Conservation (phyloP, 2,888 invertebrate species). For the Polymixis lichenea region DNA sequence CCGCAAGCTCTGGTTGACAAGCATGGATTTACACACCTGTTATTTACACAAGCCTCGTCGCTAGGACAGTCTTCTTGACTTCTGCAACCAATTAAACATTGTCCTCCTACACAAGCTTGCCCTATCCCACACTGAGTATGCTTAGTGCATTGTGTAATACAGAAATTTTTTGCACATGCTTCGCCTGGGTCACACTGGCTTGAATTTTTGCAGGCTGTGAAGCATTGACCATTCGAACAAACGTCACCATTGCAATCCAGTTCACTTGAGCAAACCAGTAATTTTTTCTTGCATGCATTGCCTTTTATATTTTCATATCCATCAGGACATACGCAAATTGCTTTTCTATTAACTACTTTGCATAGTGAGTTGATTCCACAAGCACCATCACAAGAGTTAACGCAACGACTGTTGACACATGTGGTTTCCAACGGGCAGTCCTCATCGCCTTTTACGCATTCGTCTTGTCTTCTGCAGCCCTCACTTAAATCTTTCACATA, state of each 20-base stretch:
- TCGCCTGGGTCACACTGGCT: conserved; percentile 95
- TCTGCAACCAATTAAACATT: conserved; percentile 96
- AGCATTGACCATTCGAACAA: conserved; percentile 96
- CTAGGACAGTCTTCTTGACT: conserved; percentile 95
- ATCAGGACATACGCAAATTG: conserved; percentile 94
- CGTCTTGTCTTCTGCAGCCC: conserved; percentile 95
- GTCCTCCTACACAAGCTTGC: conserved; percentile 95
- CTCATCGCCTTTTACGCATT: conserved; percentile 93
- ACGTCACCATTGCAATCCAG: conserved; percentile 94
- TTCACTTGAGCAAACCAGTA: conserved; percentile 92
- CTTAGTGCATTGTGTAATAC: conserved; percentile 94
- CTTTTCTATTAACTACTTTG: conserved; percentile 93
- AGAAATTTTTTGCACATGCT: conserved; percentile 94
- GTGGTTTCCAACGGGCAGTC: conserved; percentile 95
- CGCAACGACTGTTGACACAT: conserved; percentile 93
- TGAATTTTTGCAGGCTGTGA: conserved; percentile 94
- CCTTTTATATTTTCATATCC: conserved; percentile 93
- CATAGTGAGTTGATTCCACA: conserved; percentile 96
- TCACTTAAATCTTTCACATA: conserved; percentile 94
- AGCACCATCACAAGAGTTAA: conserved; percentile 95
- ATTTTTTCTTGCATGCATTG: conserved; percentile 93
- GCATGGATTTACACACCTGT: conserved; percentile 96
- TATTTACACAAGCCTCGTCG: conserved; percentile 95
- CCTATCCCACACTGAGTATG: conserved; percentile 95
- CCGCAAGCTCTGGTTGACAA: conserved; percentile 94